These are phyloP conservation scores for Fundulus diaphanus DNA, from an alignment of 2,797 vertebrate species.

Conservation along the genomic window DNA sequence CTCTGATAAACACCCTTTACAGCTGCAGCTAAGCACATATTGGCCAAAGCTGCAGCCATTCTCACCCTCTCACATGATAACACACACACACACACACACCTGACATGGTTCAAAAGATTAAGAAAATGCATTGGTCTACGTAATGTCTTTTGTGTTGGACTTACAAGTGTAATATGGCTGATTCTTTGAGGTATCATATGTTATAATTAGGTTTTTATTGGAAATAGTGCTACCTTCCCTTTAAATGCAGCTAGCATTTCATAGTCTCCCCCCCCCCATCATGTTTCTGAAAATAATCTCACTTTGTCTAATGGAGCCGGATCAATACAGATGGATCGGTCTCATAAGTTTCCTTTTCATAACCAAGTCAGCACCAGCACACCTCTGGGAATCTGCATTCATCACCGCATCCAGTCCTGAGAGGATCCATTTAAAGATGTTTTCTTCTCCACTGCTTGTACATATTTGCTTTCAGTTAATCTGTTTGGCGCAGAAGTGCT, in stretches of 20 bases:
- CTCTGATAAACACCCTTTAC: slow-evolving; percentile 35
- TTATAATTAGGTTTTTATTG: slow-evolving; percentile 53
- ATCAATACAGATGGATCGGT: slow-evolving; percentile 69
- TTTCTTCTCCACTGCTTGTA: slow-evolving; percentile 32
- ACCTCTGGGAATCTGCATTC: slow-evolving; percentile 66
- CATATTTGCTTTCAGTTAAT: slow-evolving; percentile 69
- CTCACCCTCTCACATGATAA: slow-evolving; percentile 45
- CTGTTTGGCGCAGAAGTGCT: slow-evolving; percentile 47
- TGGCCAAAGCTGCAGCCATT: slow-evolving; percentile 57
- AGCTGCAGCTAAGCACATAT: slow-evolving; percentile 61
- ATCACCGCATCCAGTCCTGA: slow-evolving; percentile 58
- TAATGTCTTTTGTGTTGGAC: slow-evolving; percentile 53
- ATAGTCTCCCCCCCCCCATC: slow-evolving; percentile 53
- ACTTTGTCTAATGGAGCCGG: slow-evolving; percentile 69
- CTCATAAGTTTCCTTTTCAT: slow-evolving; percentile 74
- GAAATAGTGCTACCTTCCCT: slow-evolving; percentile 38
- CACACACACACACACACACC: neutral
- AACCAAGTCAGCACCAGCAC: slow-evolving; percentile 64
- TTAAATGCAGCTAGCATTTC: slow-evolving; percentile 61
- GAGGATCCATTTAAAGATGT: slow-evolving; percentile 52
- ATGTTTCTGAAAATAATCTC: slow-evolving; percentile 70
- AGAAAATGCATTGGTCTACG: slow-evolving; percentile 6
- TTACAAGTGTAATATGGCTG: slow-evolving; percentile 35
- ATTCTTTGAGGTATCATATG: slow-evolving; percentile 35
- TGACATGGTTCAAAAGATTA: slow-evolving; percentile 28